Evolutionary conservation across 2,888 invertebrate genomes (phyloP).

Genomic region (Ellobium chinense): DNA sequence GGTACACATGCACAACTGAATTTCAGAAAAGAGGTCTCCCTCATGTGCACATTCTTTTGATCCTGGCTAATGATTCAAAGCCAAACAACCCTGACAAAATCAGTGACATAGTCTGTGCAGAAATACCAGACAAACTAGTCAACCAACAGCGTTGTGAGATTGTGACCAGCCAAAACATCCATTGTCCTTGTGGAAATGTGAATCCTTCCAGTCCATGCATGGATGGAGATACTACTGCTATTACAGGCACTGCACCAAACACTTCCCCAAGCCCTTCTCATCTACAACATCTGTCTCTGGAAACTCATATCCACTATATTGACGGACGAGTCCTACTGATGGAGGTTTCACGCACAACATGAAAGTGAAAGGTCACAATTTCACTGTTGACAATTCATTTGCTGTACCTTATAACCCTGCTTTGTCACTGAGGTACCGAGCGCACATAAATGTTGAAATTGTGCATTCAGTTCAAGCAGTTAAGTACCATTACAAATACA

Average conservation of each 20-base stretch:
- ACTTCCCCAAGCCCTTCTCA: not conserved
- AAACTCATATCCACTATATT: not conserved
- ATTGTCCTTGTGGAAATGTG: not conserved
- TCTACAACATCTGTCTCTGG: not conserved
- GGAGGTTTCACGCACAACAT: not conserved
- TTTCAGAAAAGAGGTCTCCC: slow-evolving; percentile 5
- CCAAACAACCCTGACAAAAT: not conserved
- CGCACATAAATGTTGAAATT: slow-evolving; percentile 9
- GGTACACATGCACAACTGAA: not conserved
- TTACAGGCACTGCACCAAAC: not conserved
- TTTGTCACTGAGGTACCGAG: not conserved
- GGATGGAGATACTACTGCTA: not conserved
- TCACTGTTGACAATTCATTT: not conserved
- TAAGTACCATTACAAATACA: not conserved
- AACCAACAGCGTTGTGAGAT: not conserved
- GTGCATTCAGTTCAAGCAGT: slow-evolving; percentile 4
- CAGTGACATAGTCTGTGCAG: not conserved
- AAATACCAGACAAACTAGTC: not conserved
- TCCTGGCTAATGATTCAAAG: not conserved
- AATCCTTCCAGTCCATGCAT: not conserved
- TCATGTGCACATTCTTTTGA: not conserved
- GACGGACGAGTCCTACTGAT: not conserved
- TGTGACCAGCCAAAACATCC: not conserved
- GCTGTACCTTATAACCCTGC: not conserved
- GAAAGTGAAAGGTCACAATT: not conserved